Conservation (phyloP, 2,113 vertebrate species). For the Indicator indicator region DNA sequence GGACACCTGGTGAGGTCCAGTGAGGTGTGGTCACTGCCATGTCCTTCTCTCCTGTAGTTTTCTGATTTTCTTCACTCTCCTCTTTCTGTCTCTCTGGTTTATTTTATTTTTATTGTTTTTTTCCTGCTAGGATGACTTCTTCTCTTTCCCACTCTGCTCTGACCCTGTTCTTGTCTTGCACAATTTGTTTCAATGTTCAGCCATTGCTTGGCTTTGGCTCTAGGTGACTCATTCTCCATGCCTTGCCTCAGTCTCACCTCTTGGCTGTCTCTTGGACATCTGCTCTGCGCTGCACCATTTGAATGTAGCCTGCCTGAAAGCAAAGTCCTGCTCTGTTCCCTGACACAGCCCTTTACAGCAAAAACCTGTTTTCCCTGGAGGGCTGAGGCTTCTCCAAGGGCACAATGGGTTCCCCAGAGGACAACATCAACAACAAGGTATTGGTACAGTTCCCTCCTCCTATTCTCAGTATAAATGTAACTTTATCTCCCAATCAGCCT, state of each 20-base stretch:
- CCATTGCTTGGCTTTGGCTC: slow-evolving; percentile 10
- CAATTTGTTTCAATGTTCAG: background rate
- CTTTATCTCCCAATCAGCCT: background rate
- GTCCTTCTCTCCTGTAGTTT: background rate
- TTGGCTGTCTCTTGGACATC: slow-evolving; percentile 34
- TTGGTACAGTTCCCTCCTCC: background rate
- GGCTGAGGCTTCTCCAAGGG: background rate
- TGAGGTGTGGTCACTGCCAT: background rate
- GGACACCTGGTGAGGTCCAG: background rate
- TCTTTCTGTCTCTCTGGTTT: background rate
- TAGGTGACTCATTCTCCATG: slow-evolving; percentile 24
- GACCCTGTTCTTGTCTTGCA: background rate
- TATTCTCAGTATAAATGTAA: background rate
- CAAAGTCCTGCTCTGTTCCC: background rate
- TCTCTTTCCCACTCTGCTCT: background rate
- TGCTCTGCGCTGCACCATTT: background rate
- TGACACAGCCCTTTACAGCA: background rate
- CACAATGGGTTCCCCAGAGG: background rate
- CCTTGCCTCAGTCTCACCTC: slow-evolving; percentile 33
- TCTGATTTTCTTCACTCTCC: background rate
- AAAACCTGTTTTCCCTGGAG: background rate
- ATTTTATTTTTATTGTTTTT: background rate
- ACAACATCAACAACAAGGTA: background rate
- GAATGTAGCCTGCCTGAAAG: background rate
- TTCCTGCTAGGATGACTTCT: background rate